Base-by-base conservation (phyloP, 37 sponge, comb jelly and placozoan genomes). In the Petrosia ficiformis region DNA sequence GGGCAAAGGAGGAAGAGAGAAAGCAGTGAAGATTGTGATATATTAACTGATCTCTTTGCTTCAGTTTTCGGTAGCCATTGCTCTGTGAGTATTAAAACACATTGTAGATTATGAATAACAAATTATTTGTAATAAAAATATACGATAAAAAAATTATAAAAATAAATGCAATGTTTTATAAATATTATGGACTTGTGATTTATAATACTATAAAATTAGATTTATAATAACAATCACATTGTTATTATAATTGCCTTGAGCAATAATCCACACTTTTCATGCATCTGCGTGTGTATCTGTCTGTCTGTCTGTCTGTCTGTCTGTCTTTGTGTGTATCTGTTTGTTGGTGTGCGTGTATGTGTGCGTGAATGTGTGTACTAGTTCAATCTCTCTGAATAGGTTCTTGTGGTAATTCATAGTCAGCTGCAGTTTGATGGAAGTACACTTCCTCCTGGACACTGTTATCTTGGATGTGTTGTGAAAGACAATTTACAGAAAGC, bases 41-140 rank as follows among this genome's bases (percentile, higher is more conserved):
- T 19, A 24, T 44, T 84, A 59, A 84, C 85, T 26, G 79, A 84
- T 65, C 65, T 84, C 0, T 84, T 84, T 65, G 78, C 67, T 67
- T 35, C 72, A 52, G 58, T 84, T 19, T 84, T 84, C 67, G 85
- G 85, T 30, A 66, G 65, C 3, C 85, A 77, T n/a, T 72, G 85
- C 59, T 32, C 78, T 16, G 85, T 84, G 44, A 48, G 78, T 73
- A 5, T 24, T 4, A 30, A 48, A 19, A 14, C 14, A 14, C 8
- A 19, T 48, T 8, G 54, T 48, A 48, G 14, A 48, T 19, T 19
- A 19, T 48, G 54, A n/a, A 48, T 48, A 48, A 14, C 8, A 48
- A 19, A 14, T 48, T 48, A 48, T 48, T 48, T 48, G 54, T 14
- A 48, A 48, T 48, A 19, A 19, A 48, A 48, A 48, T 14, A 48